These are phyloP conservation scores for Pterophyllum scalare DNA, from an alignment of 2,113 vertebrate genomes.

Conservation along the genomic window DNA sequence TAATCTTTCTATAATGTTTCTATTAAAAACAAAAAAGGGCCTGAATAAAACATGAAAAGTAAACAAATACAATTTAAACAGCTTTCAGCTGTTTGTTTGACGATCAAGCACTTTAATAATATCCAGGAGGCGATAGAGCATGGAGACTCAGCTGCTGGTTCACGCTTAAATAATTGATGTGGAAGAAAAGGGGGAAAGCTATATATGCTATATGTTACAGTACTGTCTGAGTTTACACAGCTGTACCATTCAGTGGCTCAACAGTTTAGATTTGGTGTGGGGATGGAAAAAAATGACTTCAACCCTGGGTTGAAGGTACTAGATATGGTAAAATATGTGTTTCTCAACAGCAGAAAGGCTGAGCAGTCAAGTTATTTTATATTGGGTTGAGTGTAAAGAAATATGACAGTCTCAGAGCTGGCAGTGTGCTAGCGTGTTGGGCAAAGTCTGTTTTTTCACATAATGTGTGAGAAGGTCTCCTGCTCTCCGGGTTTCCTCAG, in stretches of 20 bases:
- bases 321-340: neutral
- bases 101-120: slow-evolving; percentile 29
- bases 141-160: neutral
- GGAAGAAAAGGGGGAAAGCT: neutral
- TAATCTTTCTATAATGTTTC: neutral
- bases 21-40: neutral
- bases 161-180: slow-evolving; percentile 17
- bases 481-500: neutral
- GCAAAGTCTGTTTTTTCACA: neutral
- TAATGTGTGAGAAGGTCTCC: neutral
- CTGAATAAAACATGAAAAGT: slow-evolving; percentile 58
- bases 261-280: neutral
- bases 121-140: slow-evolving; percentile 28
- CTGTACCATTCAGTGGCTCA: neutral
- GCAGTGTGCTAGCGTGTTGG: neutral
- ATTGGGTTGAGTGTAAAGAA: neutral
- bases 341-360: neutral
- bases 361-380: neutral
- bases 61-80: slow-evolving; percentile 50
- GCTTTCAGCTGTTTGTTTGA: slow-evolving; percentile 51
- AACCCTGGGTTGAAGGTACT: too few species aligned
- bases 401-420: neutral
- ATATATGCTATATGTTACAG: neutral
- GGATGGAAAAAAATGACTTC: neutral
- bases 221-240: neutral